Conservation (phyloP, 2,888 invertebrate genomes). For the Euspilapteryx auroguttella region DNA sequence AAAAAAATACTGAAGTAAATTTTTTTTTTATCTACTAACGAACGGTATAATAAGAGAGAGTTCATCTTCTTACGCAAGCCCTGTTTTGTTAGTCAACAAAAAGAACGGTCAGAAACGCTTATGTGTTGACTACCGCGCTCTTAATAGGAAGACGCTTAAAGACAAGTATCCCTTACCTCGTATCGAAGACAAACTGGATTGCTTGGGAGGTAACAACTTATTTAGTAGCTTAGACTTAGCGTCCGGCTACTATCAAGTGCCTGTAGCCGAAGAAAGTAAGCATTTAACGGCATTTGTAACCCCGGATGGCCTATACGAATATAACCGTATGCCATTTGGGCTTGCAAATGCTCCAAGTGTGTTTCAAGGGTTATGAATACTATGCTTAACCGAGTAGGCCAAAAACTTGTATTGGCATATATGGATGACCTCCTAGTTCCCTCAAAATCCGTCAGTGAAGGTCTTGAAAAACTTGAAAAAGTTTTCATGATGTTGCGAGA, state of each 20-base stretch:
- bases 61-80: not conserved
- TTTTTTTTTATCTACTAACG: not conserved
- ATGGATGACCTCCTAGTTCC: slow-evolving; percentile 5
- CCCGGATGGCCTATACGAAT: slow-evolving; percentile 6
- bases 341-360: slow-evolving; percentile 6
- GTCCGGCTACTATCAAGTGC: slow-evolving; percentile 7
- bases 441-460: not conserved
- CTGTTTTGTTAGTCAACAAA: not conserved
- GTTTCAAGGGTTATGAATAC: slow-evolving; percentile 5
- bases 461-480: not conserved
- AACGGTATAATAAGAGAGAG: not conserved
- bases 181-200: slow-evolving; percentile 7
- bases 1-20: no score
- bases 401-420: slow-evolving; percentile 2
- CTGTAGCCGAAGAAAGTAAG: slow-evolving; percentile 2
- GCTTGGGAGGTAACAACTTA: slow-evolving; percentile 5
- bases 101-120: not conserved
- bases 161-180: slow-evolving; percentile 1
- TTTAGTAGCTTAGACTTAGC: slow-evolving; percentile 5
- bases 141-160: not conserved
- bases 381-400: slow-evolving; percentile 1
- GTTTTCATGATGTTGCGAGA: not conserved
- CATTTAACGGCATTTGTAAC: slow-evolving; percentile 6
- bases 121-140: not conserved
- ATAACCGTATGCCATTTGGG: slow-evolving; percentile 7